Percentiles rank a stretch among this genome's conserved stretches.
Conservation (phyloP, 2,888 invertebrate genomes). For the Eupithecia insigniata region DNA sequence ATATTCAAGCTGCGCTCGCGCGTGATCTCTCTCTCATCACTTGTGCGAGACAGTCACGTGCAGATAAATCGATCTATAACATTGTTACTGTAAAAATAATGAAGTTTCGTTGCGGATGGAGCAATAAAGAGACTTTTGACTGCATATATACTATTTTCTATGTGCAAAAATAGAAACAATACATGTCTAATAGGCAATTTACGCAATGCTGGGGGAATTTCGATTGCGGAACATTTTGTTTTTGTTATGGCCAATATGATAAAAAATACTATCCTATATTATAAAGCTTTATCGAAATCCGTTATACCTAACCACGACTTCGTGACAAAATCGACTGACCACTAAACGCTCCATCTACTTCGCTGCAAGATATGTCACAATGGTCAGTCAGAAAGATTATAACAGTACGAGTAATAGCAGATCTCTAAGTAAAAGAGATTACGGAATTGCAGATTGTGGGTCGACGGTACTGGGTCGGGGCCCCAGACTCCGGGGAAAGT, state of each 20-base stretch:
- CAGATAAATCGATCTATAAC: conserved; percentile 51
- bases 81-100: conserved; percentile 49
- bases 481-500: conserved; percentile 68
- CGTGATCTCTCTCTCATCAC: conserved; percentile 29
- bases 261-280: conserved; percentile 3
- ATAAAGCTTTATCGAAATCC: conserved; percentile 23
- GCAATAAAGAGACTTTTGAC: conserved; percentile 36
- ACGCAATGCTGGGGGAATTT: neutral
- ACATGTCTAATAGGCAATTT: neutral
- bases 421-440: conserved; percentile 77
- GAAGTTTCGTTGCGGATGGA: conserved; percentile 41
- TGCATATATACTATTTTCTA: conserved; percentile 26
- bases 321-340: conserved; percentile 37
- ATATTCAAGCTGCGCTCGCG: conserved; percentile 58
- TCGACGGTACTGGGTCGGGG: conserved; percentile 79
- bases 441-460: conserved; percentile 78
- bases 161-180: conserved; percentile 9
- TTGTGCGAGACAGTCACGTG: conserved; percentile 50
- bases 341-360: conserved; percentile 42
- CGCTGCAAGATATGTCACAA: conserved; percentile 47
- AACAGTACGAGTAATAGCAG: conserved; percentile 67
- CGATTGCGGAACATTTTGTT: conserved; percentile 1
- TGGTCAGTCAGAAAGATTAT: conserved; percentile 62
- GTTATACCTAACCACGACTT: conserved; percentile 42
- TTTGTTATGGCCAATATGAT: neutral